A percentile compares a stretch with the other conserved stretches of the same genome.
phyloP scores from a whole-genome alignment of 2,113 vertebrate genomes.

The Jaculus jaculus region DNA sequence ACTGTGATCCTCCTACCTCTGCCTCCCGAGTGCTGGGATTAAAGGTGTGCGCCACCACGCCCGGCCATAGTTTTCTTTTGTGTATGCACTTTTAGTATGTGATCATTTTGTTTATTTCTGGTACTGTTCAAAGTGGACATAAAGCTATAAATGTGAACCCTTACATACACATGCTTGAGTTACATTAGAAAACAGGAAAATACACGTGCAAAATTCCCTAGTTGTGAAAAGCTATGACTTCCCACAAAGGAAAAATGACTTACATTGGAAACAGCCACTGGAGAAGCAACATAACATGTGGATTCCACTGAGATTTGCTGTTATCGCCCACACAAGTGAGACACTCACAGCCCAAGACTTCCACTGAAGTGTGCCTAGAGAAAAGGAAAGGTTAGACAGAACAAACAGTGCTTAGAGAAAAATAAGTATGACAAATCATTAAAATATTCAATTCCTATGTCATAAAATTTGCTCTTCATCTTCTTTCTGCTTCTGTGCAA shows the following conservation, averaged over 20 bases:
- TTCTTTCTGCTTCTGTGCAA: constrained; percentile 34
- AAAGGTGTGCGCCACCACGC: too few species aligned
- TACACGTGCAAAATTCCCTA: not conserved
- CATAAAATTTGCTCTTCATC: constrained; percentile 60
- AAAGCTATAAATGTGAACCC: not conserved
- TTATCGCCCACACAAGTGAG: not conserved
- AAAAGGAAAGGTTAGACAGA: constrained; percentile 63
- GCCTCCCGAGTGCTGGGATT: too few species aligned
- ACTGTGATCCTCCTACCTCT: too few species aligned
- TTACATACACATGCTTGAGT: not conserved
- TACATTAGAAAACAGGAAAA: not conserved
- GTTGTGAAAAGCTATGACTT: not conserved
- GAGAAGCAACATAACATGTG: not conserved
- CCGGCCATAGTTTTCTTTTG: too few species aligned
- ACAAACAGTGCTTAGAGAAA: constrained; percentile 27
- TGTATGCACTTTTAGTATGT: not conserved
- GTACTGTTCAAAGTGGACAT: not conserved
- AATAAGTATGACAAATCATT: constrained; percentile 61
- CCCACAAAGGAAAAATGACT: not conserved
- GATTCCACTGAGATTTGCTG: not conserved
- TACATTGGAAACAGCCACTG: not conserved
- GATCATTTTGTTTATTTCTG: not conserved
- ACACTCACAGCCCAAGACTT: not conserved
- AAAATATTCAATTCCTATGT: not conserved
- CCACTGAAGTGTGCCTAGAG: not conserved